Evolutionary conservation across 1,140 invertebrate species (phyloP), one percentile per base, ranked within the genome.

Genomic region (Venustaconcha ellipsiformis): DNA sequence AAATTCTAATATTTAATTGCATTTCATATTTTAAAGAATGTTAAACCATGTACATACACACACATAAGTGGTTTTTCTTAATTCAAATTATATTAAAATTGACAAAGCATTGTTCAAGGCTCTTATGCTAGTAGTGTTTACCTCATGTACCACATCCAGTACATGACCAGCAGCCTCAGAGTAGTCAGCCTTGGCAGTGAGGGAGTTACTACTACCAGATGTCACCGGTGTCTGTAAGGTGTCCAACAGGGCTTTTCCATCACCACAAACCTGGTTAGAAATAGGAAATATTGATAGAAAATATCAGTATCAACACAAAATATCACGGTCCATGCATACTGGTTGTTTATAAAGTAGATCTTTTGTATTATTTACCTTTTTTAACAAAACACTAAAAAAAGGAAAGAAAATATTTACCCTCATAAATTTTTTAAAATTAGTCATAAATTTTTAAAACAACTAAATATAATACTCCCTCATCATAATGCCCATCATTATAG

Each of bases 171-270:
- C 90, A 60, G 91, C 97, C 83, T 97, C 96, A 75, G 96, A 97
- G 88, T 99, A 99, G 91, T 99, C 97, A 4, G 96, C 96, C 12
- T 89, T 89, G 20, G 89, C 88, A 14, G 88, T 89, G 26, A 96
- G 96, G 14, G 96, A 96, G 91, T 97, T 96, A 63, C 94, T 84
- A 82, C 91, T 92, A 86, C 88, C 87, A 58, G 84, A 88, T 72
- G 87, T 84, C 15, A 90, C 88, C 14, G 89, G 89, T 4, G 88
- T 89, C 77, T 90, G 89, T 37, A 91, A 83, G 2, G 88, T 89
- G 73, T 90, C 90, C 67, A 91, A 87, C 37, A 91, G 83, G 17
- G 87, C 85, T 80, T 91, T 91, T 26, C 91, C 91, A 83, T 92
- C 91, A 56, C 87, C 85, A 80, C 90, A 91, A 26, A 91, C 89